Conservation (phyloP, 2,888 invertebrate genomes). For the Ectropis crepuscularia region DNA sequence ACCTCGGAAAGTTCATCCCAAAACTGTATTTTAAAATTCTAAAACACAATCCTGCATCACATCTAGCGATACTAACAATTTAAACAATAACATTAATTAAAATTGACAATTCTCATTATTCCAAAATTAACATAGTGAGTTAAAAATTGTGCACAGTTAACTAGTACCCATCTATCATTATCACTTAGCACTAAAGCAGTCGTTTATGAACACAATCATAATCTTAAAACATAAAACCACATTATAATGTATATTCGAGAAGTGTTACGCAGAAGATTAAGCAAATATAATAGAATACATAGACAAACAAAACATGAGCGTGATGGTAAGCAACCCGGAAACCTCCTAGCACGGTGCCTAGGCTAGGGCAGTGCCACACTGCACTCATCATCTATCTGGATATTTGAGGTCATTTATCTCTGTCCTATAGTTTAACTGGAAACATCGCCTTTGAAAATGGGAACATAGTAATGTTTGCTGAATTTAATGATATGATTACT, state of each 20-base stretch:
- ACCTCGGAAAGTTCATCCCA: no score
- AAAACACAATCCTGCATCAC: constrained; percentile 27
- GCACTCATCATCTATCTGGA: no score
- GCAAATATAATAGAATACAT: background rate
- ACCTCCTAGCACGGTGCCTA: no score
- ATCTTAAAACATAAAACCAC: constrained; percentile 30
- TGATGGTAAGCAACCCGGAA: no score
- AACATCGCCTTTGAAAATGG: no score
- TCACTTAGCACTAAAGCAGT: constrained; percentile 30
- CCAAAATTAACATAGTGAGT: constrained; percentile 27
- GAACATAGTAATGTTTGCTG: no score
- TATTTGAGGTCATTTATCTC: no score
- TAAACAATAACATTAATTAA: constrained; percentile 37
- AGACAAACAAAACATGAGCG: no score
- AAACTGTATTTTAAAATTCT: constrained; percentile 19
- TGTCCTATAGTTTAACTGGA: no score
- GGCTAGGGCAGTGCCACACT: no score
- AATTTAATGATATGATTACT: no score
- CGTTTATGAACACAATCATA: constrained; percentile 39
- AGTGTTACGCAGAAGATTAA: background rate
- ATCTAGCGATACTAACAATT: constrained; percentile 36
- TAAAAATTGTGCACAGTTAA: constrained; percentile 5
- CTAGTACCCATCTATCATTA: constrained; percentile 19
- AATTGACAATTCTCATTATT: constrained; percentile 24
- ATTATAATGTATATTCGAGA: constrained; percentile 25